Evolutionary conservation across 1,140 invertebrate genomes (phyloP), one percentile per base, ranked within the genome.

Genomic region (Penaeus vannamei): DNA sequence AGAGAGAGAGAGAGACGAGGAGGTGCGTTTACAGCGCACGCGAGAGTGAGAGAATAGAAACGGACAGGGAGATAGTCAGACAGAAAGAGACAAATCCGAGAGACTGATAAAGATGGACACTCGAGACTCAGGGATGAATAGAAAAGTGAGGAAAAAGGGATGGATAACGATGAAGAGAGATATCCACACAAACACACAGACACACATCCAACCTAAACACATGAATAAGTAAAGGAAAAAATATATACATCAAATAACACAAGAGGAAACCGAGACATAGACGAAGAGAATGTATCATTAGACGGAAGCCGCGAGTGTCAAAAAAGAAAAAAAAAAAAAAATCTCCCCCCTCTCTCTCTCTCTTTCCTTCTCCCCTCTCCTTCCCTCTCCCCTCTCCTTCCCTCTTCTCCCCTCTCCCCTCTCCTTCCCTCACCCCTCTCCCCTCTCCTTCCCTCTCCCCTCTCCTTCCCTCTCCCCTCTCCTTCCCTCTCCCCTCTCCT

Each of bases 1-100:
- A 60, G 81, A 83, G 81, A 83, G 46, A 60, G 81, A 60, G 59
- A 60, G 53, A 60, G 59, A 12, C 22, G 81, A 53, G 81, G 53
- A 60, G 59, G 81, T 46, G 46, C n/a, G n/a, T n/a, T n/a, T n/a
- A n/a, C n/a, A n/a, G n/a, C n/a, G n/a, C n/a, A n/a, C n/a, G n/a
- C 10, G 29, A 81, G n/a, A 36, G 26, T 23, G 5, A 36, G 8
- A 46, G 23, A 76, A 23, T 8, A 23, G 69, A 76, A 23, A 23
- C n/a, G 23, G 23, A 76, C n/a, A 23, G 23, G 36, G 23, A 23
- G 23, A n/a, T n/a, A n/a, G n/a, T n/a, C n/a, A n/a, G n/a, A n/a
- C n/a, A n/a, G n/a, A n/a, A n/a, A n/a, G n/a, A 76, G 69, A 23
- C 12, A 23, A 23, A 23, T 14, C 26, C 12, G 23, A 76, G 23